Base-by-base conservation (phyloP, 2,797 vertebrate genomes). In the Sebastiscus albofasciatus region DNA sequence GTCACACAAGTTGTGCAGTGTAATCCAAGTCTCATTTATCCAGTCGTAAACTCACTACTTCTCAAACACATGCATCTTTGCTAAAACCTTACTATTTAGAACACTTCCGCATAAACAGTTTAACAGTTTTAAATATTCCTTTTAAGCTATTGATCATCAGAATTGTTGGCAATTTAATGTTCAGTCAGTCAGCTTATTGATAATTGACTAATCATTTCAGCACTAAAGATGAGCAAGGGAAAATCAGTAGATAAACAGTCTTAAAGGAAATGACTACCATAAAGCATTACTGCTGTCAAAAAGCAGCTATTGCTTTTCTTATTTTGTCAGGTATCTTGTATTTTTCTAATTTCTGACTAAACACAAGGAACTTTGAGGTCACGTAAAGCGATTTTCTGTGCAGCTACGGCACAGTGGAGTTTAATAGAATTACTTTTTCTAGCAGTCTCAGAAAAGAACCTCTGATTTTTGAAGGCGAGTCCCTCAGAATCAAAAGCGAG, bases 401-500 rank as follows among this genome's bases (percentile, higher is more conserved):
- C 22, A 58, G 31, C 52, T 16, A 8, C 22, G 68, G 27, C 8
- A 66, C 3, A 58, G 16, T 27, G 2, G 27, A 73, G 2, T 68
- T 73, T 70, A 81, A 85, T 22, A 65, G 24, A 67, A 67, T 31
- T 7, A 5, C 1, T 67, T 64, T 67, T 82, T 69, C 18, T n/a
- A 8, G 3, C 10, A 59, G 29, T 31, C 49, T 72, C 54, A 82
- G 83, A 83, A 75, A 72, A 39, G 8, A 74, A 27, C 42, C 24
- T 58, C 3, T 0, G 2, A 54, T 74, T 56, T 72, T 46, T 61
- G 59, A 72, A 73, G 26, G 46, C 5, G 33, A 64, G 14, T 26
- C 27, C 20, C 52, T 77, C 42, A 13, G 14, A 88, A 67, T 86
- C 49, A 74, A 75, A 83, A 72, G 42, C 64, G 16, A 75, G 58